phyloP scores from a whole-genome alignment of 2,888 invertebrate species.

The Tetragnatha montana region DNA sequence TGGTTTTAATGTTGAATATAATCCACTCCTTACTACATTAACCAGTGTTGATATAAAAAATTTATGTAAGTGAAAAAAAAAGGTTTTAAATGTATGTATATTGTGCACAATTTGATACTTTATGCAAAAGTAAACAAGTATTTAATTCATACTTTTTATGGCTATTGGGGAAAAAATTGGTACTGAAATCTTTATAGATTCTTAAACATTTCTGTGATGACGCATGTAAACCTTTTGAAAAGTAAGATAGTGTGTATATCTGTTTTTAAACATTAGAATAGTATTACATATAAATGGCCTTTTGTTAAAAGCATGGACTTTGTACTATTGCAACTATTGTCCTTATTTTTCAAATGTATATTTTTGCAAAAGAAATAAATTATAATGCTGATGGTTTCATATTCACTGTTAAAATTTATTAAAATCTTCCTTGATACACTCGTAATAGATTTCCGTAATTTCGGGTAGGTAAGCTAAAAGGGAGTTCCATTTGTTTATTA shows the following conservation, averaged over 20 bases:
- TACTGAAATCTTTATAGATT: too few relatives aligned
- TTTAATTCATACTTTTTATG: too few relatives aligned
- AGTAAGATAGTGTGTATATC: not conserved
- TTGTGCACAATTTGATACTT: not conserved
- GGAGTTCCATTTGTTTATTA: too few relatives aligned
- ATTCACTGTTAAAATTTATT: not conserved
- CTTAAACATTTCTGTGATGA: slow-evolving; percentile 1
- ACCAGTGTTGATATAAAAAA: too few relatives aligned
- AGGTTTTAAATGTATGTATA: too few relatives aligned
- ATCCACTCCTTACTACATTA: too few relatives aligned
- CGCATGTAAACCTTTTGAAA: not conserved
- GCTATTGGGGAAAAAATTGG: too few relatives aligned
- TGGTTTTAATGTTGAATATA: too few relatives aligned
- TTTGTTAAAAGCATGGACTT: not conserved
- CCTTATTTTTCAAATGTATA: slow-evolving; percentile 1
- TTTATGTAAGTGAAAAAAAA: too few relatives aligned
- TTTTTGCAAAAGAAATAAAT: not conserved
- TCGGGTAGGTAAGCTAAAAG: too few relatives aligned
- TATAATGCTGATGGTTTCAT: not conserved
- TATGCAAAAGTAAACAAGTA: not conserved
- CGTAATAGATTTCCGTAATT: too few relatives aligned
- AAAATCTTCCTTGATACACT: too few relatives aligned
- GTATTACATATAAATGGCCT: not conserved
- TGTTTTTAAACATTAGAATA: not conserved
- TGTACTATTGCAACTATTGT: not conserved